Evolutionary conservation across 2,797 vertebrate species (phyloP).

Genomic region (Euthynnus affinis): DNA sequence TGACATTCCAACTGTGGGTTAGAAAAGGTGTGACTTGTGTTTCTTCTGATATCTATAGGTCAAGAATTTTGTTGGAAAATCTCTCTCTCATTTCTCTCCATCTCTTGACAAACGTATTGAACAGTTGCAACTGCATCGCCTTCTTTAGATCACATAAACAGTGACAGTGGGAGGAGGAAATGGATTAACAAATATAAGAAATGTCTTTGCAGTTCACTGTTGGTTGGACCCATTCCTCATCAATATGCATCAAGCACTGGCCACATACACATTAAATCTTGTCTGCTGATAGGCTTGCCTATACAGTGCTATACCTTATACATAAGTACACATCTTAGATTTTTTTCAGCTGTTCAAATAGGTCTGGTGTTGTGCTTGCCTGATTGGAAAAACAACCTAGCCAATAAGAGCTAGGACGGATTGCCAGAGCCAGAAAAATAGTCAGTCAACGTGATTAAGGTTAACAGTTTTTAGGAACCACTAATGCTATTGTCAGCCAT

Average conservation of each 20-base stretch:
- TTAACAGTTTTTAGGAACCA: not conserved
- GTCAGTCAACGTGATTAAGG: conserved; percentile 1
- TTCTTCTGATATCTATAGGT: too few species aligned
- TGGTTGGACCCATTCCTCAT: not conserved
- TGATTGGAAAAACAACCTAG: not conserved
- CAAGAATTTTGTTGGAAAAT: too few species aligned
- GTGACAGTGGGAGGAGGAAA: not conserved
- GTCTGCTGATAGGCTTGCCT: not conserved
- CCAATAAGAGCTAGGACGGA: not conserved
- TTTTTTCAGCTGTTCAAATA: not conserved
- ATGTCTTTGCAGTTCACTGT: not conserved
- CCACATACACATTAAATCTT: too few species aligned
- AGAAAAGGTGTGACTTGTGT: too few species aligned
- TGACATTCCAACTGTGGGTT: too few species aligned
- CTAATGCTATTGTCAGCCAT: not conserved
- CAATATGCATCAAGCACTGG: not conserved
- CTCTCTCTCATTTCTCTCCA: too few species aligned
- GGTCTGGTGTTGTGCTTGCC: not conserved
- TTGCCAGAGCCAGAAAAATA: not conserved
- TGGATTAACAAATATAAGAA: not conserved
- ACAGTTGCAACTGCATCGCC: not conserved
- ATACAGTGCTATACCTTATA: not conserved
- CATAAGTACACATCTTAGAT: not conserved
- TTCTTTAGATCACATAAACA: not conserved
- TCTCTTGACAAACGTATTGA: too few species aligned